Percentiles rank a stretch among this genome's conserved stretches.
Conservation (phyloP, 1,140 invertebrate genomes). For the Panulirus ornatus region DNA sequence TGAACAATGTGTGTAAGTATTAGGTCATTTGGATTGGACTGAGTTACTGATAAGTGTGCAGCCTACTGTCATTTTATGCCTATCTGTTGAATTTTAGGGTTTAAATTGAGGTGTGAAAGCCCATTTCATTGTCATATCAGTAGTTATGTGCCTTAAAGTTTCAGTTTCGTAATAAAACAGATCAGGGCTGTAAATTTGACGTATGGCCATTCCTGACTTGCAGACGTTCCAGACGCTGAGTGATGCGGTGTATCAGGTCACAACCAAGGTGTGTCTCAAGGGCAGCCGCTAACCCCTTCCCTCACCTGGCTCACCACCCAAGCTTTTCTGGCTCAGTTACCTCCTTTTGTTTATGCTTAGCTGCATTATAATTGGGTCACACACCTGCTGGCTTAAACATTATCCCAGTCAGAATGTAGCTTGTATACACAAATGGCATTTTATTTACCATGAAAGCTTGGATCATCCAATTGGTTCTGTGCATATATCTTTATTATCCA, state of each 20-base stretch:
- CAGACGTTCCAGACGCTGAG: constrained; percentile 73
- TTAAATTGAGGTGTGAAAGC: not conserved
- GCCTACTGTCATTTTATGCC: not conserved
- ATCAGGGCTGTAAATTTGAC: constrained; percentile 29
- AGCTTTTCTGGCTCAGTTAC: not conserved
- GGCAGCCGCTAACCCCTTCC: constrained; percentile 30
- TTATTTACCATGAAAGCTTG: constrained; percentile 11
- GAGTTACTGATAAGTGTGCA: not conserved
- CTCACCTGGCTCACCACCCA: constrained; percentile 1
- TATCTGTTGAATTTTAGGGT: not conserved
- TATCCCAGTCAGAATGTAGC: constrained; percentile 21
- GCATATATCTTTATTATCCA: not conserved
- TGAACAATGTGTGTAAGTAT: no score
- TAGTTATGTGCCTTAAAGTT: constrained; percentile 7
- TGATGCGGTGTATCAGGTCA: constrained; percentile 73
- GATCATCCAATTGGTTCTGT: not conserved
- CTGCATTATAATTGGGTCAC: constrained; percentile 7
- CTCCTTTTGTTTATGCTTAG: not conserved
- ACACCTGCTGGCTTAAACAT: not conserved
- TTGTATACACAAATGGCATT: constrained; percentile 20
- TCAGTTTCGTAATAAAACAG: not conserved
- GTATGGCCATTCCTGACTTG: constrained; percentile 66
- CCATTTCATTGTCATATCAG: not conserved
- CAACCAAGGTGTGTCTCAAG: constrained; percentile 69
- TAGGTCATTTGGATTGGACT: not conserved